Evolutionary conservation across 2,113 vertebrate species (phyloP), one percentile per base, ranked within the genome.

Genomic region (Tupaia tana): DNA sequence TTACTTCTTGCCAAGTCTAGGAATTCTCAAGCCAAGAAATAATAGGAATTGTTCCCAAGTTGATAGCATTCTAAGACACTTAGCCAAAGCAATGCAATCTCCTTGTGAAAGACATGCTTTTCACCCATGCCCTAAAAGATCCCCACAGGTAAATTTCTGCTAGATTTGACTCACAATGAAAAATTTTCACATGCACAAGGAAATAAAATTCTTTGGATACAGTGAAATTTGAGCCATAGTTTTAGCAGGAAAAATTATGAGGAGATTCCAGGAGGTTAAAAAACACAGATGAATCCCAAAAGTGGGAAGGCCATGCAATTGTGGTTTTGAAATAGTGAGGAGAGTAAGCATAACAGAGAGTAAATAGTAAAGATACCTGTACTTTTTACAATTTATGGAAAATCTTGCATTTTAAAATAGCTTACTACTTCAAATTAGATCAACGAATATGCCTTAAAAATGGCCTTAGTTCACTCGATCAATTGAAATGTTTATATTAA

Each of bases 401-500:
- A 29, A 63, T 4, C 13, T 59, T 61, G 2, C 20, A 77, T 93
- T 87, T 93, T 73, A 84, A 89, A 86, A 77, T 20, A 84, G 22
- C 18, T 79, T 59, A 74, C 25, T 58, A 15, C 7, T 64, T 34
- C 24, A 91, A 71, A 69, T 78, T 3, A 67, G 54, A 79, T 56
- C 19, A 64, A 54, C 15, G 18, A 11, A 4, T 9, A 34, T 34
- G 4, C 89, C 69, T 89, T 89, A 82, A 83, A 89, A 89, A 70
- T 43, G 25, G 14, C 13, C n/a, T 43, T 58, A 73, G 16, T 84
- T 96, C 24, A 69, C 27, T 29, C 63, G 25, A 82, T 34, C 64
- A 86, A 64, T 24, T 67, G 19, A 95, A 95, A 90, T 29, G 64
- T 78, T 89, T 52, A 64, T 59, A 58, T 95, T 77, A 88, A 81